Evolutionary conservation across 2,888 invertebrate species (phyloP).

Genomic region (Willowsia nigromaculata): DNA sequence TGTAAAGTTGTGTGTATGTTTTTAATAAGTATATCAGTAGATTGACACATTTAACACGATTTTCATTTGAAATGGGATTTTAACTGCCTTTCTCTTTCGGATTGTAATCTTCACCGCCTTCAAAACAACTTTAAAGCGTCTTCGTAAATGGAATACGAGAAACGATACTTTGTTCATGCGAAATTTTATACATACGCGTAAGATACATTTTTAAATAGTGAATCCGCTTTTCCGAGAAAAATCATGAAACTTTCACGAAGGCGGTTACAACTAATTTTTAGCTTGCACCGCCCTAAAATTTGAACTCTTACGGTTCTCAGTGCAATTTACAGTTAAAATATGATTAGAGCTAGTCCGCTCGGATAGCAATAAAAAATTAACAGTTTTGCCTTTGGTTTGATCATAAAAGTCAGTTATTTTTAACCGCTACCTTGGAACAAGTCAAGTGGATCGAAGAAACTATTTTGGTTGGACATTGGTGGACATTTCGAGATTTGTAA

Average conservation of each 20-base stretch:
- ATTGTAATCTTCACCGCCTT: neutral
- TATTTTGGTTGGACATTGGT: neutral
- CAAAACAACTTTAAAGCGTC: neutral
- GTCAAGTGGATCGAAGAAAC: constrained; percentile 45
- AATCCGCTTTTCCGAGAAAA: neutral
- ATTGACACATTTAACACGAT: constrained; percentile 37
- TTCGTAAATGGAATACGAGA: too few species aligned
- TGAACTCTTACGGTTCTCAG: neutral
- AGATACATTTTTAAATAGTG: too few species aligned
- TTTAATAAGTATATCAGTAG: neutral
- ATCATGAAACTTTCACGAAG: too few species aligned
- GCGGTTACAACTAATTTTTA: too few species aligned
- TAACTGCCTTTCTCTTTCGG: neutral
- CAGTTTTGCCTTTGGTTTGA: too few species aligned
- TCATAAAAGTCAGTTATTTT: neutral
- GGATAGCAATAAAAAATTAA: too few species aligned
- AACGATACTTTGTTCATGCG: too few species aligned
- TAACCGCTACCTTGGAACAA: constrained; percentile 37
- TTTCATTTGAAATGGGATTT: constrained; percentile 25
- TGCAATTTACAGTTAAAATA: too few species aligned
- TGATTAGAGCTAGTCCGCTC: too few species aligned
- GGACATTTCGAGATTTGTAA: neutral
- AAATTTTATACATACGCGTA: too few species aligned
- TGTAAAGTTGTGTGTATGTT: too few species aligned
- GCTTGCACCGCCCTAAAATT: neutral